Evolutionary conservation across 2,888 invertebrate genomes (phyloP), one percentile per base, ranked within the genome.

Genomic region (Tortricodes alternella): DNA sequence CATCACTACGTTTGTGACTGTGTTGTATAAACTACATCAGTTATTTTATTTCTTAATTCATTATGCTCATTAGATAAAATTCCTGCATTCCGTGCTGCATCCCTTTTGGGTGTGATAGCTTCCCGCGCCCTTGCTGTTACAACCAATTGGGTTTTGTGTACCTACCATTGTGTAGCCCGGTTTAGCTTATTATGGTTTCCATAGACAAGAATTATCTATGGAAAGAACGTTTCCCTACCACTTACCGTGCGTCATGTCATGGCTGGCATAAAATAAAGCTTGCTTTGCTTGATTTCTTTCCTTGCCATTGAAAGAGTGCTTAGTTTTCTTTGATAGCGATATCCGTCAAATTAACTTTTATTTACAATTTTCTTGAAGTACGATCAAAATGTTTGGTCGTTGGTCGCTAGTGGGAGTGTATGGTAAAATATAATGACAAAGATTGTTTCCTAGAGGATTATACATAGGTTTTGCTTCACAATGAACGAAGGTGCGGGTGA

Each of bases 401-500:
- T 65, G 65, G 56, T 66, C 18, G 13, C 49, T 44, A 37, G 37
- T 32, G 29, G 37, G 13, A 43, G 49, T 38, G 29, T 13, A 44
- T 11, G 35, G 7, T 29, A 32, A 13, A 6, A 44, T 50, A 37
- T 50, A 56, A 56, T 56, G 56, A 44, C 23, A 44, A 49, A 48
- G 41, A 55, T 18, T 70, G 51, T 64, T 65, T 67, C 65, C 65
- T 72, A 62, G 66, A 68, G 66, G 64, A 69, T 66, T 68, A 55
- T 62, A 68, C 51, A 41, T 64, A 66, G 65, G 49, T 43, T n/a
- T 43, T 58, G 66, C 63, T 70, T 71, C 85, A 89, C 85, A 82
- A 90, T 90, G 90, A 90, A 89, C 81, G 90, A 90, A 74, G 94
- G 91, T 8, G 49, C 56, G 37, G 50, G 88, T 60, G 94, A 94